Conservation (phyloP, 2,888 invertebrate species). For the Tetropium fuscum region DNA sequence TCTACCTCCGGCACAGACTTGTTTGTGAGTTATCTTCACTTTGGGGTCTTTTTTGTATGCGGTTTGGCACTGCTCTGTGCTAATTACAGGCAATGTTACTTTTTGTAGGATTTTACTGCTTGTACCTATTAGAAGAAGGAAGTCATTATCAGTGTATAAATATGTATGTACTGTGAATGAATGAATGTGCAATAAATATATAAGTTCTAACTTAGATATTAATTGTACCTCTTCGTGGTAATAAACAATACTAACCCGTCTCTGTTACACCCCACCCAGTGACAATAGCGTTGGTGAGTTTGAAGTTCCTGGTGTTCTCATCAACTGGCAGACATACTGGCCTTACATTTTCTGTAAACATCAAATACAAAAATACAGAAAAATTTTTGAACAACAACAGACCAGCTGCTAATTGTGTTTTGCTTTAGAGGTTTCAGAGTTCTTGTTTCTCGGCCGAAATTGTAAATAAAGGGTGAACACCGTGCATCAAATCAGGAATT, state of each 20-base stretch:
- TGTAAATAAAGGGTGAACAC: no score
- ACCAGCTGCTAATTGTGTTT: no score
- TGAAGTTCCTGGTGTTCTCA: slow-evolving; percentile 62
- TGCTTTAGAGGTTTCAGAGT: no score
- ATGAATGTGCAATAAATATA: no score
- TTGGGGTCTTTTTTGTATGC: slow-evolving; percentile 49
- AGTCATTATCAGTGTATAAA: no score
- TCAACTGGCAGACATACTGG: slow-evolving; percentile 66
- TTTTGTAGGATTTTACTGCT: slow-evolving; percentile 60
- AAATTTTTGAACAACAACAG: no score
- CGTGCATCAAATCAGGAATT: no score
- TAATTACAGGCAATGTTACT: slow-evolving; percentile 61
- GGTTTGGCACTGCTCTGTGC: slow-evolving; percentile 54
- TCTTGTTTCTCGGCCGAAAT: no score
- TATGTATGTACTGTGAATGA: no score
- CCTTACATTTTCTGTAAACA: slow-evolving; percentile 57
- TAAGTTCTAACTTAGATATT: no score
- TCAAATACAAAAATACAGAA: not conserved
- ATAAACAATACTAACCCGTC: slow-evolving; percentile 49
- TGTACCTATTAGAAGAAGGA: slow-evolving; percentile 45
- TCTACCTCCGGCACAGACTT: slow-evolving; percentile 75
- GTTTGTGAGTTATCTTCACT: slow-evolving; percentile 54
- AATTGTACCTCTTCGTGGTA: not conserved
- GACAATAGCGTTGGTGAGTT: slow-evolving; percentile 69
- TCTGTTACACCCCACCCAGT: slow-evolving; percentile 83